Evolutionary conservation across 2,797 vertebrate species (phyloP), one percentile per base, ranked within the genome.

Genomic region (Dryobates pubescens): DNA sequence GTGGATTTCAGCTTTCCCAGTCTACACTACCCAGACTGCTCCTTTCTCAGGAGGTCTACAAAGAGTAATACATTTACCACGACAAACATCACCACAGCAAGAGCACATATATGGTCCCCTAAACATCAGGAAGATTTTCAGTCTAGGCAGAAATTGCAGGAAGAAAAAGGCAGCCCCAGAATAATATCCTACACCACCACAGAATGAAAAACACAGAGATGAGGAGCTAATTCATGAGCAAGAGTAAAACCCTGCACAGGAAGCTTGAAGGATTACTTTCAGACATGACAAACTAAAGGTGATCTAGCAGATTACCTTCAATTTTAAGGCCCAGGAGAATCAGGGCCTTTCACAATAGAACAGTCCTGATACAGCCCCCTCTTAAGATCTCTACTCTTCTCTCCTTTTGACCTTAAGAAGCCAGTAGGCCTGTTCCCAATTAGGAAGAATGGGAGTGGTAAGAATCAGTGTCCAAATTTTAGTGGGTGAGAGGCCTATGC

Each of bases 401-500:
- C 32, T 47, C 30, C 30, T 71, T 79, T 30, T 82, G 63, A 71
- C 62, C 14, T 77, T 63, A 74, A 70, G 54, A 87, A 94, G 36
- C 17, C 61, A 32, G 19, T 13, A 78, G 26, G 67, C 5, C 16
- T 8, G 38, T 24, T 89, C 41, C 53, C 69, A 61, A 77, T 51
- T 47, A 71, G 82, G 63, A 84, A 82, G 26, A 74, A n/a, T 16
- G 24, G 53, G 84, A 82, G 73, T 24, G 53, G 61, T 61, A 64
- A 91, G 65, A 79, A 65, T 43, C 51, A 63, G 47, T 26, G 70
- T 22, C 36, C 65, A 71, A 57, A 89, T 83, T 85, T 81, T 72
- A 53, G 29, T 70, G 56, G 27, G 36, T 15, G 3, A 87, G 72
- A 90, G 62, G 72, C 82, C 69, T 56, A 77, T 62, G 56, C 59